Base-by-base conservation (phyloP, 2,888 invertebrate species). In the Oscheius sp. region DNA sequence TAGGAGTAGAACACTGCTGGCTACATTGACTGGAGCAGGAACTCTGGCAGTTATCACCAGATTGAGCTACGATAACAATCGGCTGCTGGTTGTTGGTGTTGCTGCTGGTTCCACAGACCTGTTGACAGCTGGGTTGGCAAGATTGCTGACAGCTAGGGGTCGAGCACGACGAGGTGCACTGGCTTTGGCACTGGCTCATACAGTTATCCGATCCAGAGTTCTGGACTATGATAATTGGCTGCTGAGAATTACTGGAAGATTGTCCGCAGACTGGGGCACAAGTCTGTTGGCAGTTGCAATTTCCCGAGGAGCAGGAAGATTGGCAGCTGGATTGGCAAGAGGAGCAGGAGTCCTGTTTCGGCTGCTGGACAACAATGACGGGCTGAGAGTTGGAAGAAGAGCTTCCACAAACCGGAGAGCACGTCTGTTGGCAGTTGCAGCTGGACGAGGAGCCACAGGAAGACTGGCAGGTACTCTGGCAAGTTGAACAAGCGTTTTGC, bases 21-120 rank as follows among this genome's bases (percentile, higher is more conserved):
- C 79, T 71, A 76, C 83, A 83, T 72, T 81, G 81, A 75, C 80
- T 80, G 76, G 75, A 72, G 80, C 83, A 83, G 35, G 76, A 76
- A 71, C 74, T 77, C 59, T 76, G 75, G 78, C 83, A 81, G 43
- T 76, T 75, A 71, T 80, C 77, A 53, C 76, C 76, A 69, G 77
- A 75, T 69, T 80, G 81, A 49, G 75, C 78, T 21, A 81, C 79
- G 68, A 81, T 76, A 41, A 81, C 75, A 55, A 78, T 79, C 63
- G 78, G 83, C 35, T 69, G 73, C n/a, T 69, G 69, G 18, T 80
- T 72, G 27, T 77, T 74, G 63, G 77, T 74, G 64, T 77, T 74
- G 55, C 75, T 74, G 77, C 82, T 81, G 59, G 45, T 52, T 66
- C 70, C 75, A 49, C 75, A 74, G 45, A 70, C 74, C 63, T 74